Percentiles rank a stretch among this genome's conserved stretches.
These are phyloP conservation scores for Tiliacea aurago DNA, from an alignment of 2,888 invertebrate species.

Conservation along the genomic window DNA sequence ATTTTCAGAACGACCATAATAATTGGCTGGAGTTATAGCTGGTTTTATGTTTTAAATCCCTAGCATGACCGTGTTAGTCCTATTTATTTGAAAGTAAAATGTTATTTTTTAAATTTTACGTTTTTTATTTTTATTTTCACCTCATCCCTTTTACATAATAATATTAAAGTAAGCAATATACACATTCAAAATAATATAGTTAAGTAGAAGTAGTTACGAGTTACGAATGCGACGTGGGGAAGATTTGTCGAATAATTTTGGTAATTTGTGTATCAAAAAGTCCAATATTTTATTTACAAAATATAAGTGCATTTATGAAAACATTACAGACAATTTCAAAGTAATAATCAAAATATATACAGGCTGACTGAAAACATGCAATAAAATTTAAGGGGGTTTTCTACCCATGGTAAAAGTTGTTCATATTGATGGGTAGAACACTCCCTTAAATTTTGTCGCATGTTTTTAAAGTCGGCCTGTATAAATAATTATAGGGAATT, in stretches of 20 bases:
- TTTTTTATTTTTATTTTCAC: conserved; percentile 70
- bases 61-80: conserved; percentile 71
- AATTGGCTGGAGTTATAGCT: neutral
- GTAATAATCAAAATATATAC: neutral
- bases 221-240: conserved; percentile 2
- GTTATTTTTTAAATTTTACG: conserved; percentile 78
- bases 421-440: no score
- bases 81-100: conserved; percentile 84
- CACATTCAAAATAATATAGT: conserved; percentile 2
- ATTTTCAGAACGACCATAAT: neutral
- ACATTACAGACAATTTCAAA: neutral
- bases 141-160: conserved; percentile 36
- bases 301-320: neutral
- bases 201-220: conserved; percentile 28
- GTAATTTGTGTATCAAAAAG: conserved; percentile 34
- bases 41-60: conserved; percentile 58
- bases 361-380: no score
- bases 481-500: neutral
- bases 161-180: neutral
- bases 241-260: neutral
- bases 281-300: neutral
- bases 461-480: no score
- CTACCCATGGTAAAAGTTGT: no score
- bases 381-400: no score
- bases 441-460: no score